Evolutionary conservation across 2,113 vertebrate species (phyloP).

Genomic region (Stigmatopora argus): DNA sequence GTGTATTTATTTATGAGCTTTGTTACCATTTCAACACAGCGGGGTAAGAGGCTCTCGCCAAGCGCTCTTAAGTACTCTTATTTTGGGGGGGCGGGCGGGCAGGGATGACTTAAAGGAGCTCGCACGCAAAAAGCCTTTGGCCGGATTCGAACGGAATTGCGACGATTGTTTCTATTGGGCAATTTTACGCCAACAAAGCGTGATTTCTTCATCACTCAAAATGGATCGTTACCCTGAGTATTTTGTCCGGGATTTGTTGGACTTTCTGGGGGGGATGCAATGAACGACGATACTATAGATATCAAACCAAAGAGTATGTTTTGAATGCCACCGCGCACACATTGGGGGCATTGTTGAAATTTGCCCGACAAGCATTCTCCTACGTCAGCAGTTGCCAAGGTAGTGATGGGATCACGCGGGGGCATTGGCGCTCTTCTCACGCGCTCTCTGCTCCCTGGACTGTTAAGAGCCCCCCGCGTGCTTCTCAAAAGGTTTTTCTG

Average conservation of each 20-base stretch:
- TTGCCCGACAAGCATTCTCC: slow-evolving; percentile 11
- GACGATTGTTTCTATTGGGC: slow-evolving; percentile 29
- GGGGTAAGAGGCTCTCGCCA: no score
- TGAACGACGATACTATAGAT: slow-evolving; percentile 51
- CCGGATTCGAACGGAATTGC: slow-evolving; percentile 45
- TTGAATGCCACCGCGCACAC: slow-evolving; percentile 39
- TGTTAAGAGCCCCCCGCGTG: no score
- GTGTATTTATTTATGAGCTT: no score
- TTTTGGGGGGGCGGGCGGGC: no score
- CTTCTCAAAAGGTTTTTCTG: no score
- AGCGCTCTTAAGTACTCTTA: no score
- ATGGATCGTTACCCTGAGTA: slow-evolving; percentile 5
- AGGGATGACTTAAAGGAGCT: neutral
- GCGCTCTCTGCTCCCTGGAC: slow-evolving; percentile 2
- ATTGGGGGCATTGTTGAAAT: slow-evolving; percentile 29
- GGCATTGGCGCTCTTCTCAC: slow-evolving; percentile 4
- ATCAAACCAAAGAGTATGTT: slow-evolving; percentile 71
- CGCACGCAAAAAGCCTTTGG: slow-evolving; percentile 10
- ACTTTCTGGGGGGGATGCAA: slow-evolving; percentile 21
- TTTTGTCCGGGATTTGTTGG: slow-evolving; percentile 11
- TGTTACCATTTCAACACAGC: neutral
- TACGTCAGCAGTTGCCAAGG: slow-evolving; percentile 15
- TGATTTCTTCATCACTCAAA: slow-evolving; percentile 14
- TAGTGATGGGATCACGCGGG: neutral
- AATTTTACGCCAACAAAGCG: neutral